phyloP scores from a whole-genome alignment of 2,113 vertebrate species.

The Lota lota region DNA sequence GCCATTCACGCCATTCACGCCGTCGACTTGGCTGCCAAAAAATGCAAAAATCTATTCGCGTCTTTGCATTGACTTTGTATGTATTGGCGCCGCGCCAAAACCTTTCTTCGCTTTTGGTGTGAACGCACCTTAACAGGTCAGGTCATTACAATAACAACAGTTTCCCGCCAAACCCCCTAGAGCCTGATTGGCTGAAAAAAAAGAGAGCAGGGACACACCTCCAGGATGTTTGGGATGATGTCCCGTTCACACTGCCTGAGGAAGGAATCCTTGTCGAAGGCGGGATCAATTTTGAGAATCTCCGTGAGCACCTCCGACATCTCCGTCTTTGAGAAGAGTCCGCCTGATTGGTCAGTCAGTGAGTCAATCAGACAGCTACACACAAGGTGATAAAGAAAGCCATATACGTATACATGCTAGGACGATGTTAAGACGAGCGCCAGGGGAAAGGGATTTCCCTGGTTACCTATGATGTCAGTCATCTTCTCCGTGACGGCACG shows the following conservation, averaged over 20 bases:
- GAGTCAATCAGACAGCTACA: background rate
- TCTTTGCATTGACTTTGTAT: too few species aligned
- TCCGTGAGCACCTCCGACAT: conserved; percentile 96
- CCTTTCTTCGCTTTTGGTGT: too few species aligned
- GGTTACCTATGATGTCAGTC: conserved; percentile 84
- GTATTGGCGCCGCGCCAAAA: too few species aligned
- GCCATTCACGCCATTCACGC: too few species aligned
- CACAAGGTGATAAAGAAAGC: background rate
- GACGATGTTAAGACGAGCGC: background rate
- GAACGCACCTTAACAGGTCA: too few species aligned
- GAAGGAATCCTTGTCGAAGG: conserved; percentile 91
- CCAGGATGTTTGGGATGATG: conserved; percentile 94
- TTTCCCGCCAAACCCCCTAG: too few species aligned
- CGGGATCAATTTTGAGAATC: conserved; percentile 87
- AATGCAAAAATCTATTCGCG: too few species aligned
- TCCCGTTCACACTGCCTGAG: conserved; percentile 87
- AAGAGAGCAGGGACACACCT: conserved; percentile 69
- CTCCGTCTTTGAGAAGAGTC: conserved; percentile 94
- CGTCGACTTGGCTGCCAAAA: too few species aligned
- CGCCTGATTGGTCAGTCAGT: conserved; percentile 72
- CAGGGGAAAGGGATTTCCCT: background rate
- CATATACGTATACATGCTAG: background rate
- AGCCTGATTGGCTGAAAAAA: too few species aligned
- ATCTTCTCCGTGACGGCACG: conserved; percentile 90
- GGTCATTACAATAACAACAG: too few species aligned